A percentile compares a stretch with the other conserved stretches of the same genome.
These are phyloP conservation scores for Malurus melanocephalus DNA, from an alignment of 2,113 vertebrate genomes.

Conservation along the genomic window DNA sequence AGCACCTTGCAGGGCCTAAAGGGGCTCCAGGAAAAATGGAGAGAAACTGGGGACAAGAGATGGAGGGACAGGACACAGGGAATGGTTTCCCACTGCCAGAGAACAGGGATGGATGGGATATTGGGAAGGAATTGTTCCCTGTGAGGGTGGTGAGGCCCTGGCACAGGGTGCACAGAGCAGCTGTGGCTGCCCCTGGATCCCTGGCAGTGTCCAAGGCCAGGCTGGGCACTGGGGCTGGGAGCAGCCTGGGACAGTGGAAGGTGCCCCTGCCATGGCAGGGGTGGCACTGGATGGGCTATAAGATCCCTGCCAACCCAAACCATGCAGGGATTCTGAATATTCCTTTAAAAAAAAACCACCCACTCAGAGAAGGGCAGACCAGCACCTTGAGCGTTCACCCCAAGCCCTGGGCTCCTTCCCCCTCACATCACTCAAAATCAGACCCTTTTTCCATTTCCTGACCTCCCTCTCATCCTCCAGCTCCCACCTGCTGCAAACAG, in stretches of 20 bases:
- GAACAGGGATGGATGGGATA: neutral
- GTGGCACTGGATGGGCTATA: accelerated
- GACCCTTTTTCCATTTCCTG: neutral
- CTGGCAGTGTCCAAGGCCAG: neutral
- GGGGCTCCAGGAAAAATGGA: neutral
- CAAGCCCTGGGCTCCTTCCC: neutral
- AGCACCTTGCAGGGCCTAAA: accelerated
- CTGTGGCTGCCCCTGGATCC: neutral
- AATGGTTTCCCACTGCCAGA: neutral
- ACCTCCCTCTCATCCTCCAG: neutral
- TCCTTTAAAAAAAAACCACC: neutral
- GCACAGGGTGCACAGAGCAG: neutral
- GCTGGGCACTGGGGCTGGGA: neutral
- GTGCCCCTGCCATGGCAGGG: neutral
- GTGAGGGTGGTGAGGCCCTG: neutral
- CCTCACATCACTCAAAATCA: accelerated
- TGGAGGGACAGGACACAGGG: neutral
- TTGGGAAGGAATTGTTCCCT: neutral
- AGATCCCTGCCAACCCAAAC: neutral
- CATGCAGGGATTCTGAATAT: neutral
- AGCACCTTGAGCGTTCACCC: neutral
- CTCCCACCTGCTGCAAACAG: neutral
- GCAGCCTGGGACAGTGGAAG: neutral
- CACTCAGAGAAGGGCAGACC: neutral
- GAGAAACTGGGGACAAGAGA: neutral